Conservation (phyloP, 2,888 invertebrate genomes). For the Alcis repandata region DNA sequence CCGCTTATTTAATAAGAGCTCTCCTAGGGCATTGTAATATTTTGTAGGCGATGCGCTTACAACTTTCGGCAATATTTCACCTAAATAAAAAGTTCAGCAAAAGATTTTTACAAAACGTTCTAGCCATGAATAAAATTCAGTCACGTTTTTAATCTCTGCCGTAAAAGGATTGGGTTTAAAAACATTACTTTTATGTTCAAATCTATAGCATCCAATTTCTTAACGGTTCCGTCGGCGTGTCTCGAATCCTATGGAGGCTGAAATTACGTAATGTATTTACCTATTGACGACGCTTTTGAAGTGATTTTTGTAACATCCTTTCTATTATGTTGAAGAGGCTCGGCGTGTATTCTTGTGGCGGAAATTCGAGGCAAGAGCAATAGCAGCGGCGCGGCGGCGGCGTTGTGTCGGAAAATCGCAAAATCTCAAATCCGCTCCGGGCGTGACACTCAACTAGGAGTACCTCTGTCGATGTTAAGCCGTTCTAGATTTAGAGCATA, state of each 20-base stretch:
- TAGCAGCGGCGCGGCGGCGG: conserved; percentile 45
- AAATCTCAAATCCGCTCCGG: conserved; percentile 67
- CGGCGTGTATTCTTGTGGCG: conserved; percentile 55
- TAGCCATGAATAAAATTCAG: conserved; percentile 32
- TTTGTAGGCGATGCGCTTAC: conserved; percentile 34
- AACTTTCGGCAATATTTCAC: conserved; percentile 29
- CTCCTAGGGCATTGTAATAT: conserved; percentile 45
- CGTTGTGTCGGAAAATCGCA: conserved; percentile 68
- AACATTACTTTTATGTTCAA: conserved; percentile 39
- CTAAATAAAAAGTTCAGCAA: conserved; percentile 12
- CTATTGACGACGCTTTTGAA: conserved; percentile 44
- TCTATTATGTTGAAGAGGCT: conserved; percentile 51
- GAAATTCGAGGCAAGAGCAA: conserved; percentile 59
- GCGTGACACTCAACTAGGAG: conserved; percentile 62
- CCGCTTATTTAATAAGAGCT: conserved; percentile 62
- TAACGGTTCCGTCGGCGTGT: conserved; percentile 37
- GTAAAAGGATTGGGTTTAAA: conserved; percentile 41
- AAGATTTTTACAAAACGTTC: conserved; percentile 17
- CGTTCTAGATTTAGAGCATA: conserved; percentile 62
- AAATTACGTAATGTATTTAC: conserved; percentile 47
- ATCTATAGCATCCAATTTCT: conserved; percentile 47
- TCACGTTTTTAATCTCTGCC: conserved; percentile 43
- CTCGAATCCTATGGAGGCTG: conserved; percentile 31
- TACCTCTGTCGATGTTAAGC: conserved; percentile 64
- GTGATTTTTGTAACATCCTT: conserved; percentile 51